A percentile compares a stretch with the other conserved stretches of the same genome.
Evolutionary conservation across 2,888 invertebrate species (phyloP).

Genomic region (Choristoneura rosaceana): DNA sequence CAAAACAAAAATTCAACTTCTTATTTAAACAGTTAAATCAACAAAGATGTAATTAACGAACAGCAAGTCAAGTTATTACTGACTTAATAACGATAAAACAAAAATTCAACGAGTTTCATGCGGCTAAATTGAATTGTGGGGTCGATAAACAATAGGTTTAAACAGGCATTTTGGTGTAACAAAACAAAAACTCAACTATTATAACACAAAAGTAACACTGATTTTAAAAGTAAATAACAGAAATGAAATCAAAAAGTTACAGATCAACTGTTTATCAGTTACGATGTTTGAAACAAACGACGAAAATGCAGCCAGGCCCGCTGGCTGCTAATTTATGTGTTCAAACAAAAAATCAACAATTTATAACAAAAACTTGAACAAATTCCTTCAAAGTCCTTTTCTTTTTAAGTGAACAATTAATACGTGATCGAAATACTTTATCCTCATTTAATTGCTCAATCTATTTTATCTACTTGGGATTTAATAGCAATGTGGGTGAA

Average conservation of each 20-base stretch:
- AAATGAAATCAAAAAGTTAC: slow-evolving; percentile 1
- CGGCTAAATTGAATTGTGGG: slow-evolving; percentile 7
- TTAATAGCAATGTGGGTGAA: neutral
- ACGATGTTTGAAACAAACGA: neutral
- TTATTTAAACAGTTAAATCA: slow-evolving; percentile 49
- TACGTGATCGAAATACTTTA: slow-evolving; percentile 12
- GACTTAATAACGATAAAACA: slow-evolving; percentile 44
- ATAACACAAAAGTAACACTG: slow-evolving; percentile 45
- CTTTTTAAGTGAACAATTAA: slow-evolving; percentile 10
- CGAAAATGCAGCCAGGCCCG: slow-evolving; percentile 24
- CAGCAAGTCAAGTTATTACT: slow-evolving; percentile 33
- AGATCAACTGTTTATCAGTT: slow-evolving; percentile 11
- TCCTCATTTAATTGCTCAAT: slow-evolving; percentile 5
- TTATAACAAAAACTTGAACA: slow-evolving; percentile 58
- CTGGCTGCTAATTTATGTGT: slow-evolving; percentile 25
- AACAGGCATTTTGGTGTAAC: slow-evolving; percentile 13
- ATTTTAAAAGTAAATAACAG: slow-evolving; percentile 30
- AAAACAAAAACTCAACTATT: slow-evolving; percentile 51
- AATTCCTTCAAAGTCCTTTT: slow-evolving; percentile 43
- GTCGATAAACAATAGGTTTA: neutral
- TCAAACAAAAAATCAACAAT: slow-evolving; percentile 42
- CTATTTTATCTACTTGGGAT: neutral
- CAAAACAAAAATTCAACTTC: slow-evolving; percentile 59
- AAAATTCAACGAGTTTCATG: slow-evolving; percentile 41
- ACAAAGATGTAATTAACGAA: slow-evolving; percentile 42